Evolutionary conservation across 2,888 invertebrate genomes (phyloP).

Genomic region (Melitaea athalia): DNA sequence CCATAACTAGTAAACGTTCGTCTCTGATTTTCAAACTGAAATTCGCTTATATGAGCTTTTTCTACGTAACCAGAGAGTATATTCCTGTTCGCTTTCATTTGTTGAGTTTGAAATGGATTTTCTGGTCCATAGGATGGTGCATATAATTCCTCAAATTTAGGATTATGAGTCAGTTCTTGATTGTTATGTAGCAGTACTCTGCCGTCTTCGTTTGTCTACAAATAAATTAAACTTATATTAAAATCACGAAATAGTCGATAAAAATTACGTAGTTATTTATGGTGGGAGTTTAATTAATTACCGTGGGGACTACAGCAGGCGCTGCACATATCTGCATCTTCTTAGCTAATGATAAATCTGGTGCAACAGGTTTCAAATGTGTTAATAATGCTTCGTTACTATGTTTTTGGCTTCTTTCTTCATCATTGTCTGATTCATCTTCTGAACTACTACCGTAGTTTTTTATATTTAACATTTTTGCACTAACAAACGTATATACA

Average conservation of each 20-base stretch:
- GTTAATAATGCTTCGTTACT: slow-evolving; percentile 70
- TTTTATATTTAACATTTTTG: slow-evolving; percentile 87
- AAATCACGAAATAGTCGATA: neutral
- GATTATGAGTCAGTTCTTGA: slow-evolving; percentile 94
- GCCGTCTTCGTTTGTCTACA: slow-evolving; percentile 87
- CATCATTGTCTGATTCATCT: slow-evolving; percentile 82
- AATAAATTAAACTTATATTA: slow-evolving; percentile 35
- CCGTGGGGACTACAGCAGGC: slow-evolving; percentile 91
- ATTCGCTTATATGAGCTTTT: slow-evolving; percentile 96
- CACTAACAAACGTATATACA: neutral
- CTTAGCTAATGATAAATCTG: slow-evolving; percentile 83
- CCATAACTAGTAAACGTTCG: slow-evolving; percentile 97
- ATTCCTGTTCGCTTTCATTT: slow-evolving; percentile 93
- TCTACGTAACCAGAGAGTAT: slow-evolving; percentile 97
- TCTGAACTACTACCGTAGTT: slow-evolving; percentile 89
- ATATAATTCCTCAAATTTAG: slow-evolving; percentile 96
- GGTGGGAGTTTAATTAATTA: slow-evolving; percentile 56
- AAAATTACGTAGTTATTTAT: neutral
- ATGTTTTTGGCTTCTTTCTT: slow-evolving; percentile 59
- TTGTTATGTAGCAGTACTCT: slow-evolving; percentile 89
- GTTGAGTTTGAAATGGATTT: slow-evolving; percentile 96
- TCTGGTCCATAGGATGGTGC: slow-evolving; percentile 95
- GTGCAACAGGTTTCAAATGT: slow-evolving; percentile 82
- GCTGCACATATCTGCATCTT: slow-evolving; percentile 89
- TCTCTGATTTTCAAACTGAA: slow-evolving; percentile 98